phyloP scores from a whole-genome alignment of 2,888 invertebrate species.

The Fabriciana adippe region DNA sequence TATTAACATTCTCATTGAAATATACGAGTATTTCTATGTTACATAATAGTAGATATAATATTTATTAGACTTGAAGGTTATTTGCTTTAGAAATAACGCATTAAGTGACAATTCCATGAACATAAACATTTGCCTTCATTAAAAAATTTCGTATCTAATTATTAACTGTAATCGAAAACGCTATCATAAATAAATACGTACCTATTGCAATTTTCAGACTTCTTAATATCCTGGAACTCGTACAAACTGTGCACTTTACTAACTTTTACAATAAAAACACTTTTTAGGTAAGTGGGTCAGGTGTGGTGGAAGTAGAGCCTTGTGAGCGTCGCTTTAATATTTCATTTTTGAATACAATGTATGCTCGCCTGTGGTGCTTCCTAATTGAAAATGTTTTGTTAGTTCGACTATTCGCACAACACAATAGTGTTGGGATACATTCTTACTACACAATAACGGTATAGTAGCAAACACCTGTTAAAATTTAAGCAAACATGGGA shows the following conservation, averaged over 20 bases:
- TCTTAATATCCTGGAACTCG: background rate
- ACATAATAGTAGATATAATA: too few relatives aligned
- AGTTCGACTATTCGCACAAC: conserved; percentile 26
- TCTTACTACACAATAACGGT: conserved; percentile 10
- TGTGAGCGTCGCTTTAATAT: conserved; percentile 52
- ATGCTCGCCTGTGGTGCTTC: conserved; percentile 31
- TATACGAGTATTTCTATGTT: too few relatives aligned
- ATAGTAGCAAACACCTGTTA: background rate
- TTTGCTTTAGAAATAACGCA: too few relatives aligned
- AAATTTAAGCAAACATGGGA: background rate
- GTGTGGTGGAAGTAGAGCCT: conserved; percentile 31
- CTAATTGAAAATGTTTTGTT: conserved; percentile 48
- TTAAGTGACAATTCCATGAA: too few relatives aligned
- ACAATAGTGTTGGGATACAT: conserved; percentile 18
- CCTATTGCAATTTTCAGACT: conserved; percentile 9
- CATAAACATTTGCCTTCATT: too few relatives aligned
- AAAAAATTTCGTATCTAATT: too few relatives aligned
- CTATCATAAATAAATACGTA: too few relatives aligned
- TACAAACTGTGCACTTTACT: conserved; percentile 8
- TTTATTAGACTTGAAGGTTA: too few relatives aligned
- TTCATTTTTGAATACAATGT: conserved; percentile 48
- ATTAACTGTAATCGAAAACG: too few relatives aligned
- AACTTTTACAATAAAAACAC: conserved; percentile 33
- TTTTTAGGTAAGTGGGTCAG: conserved; percentile 39
- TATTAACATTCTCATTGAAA: too few relatives aligned